Conservation (phyloP, 2,113 vertebrate species). For the Petroica traversi region DNA sequence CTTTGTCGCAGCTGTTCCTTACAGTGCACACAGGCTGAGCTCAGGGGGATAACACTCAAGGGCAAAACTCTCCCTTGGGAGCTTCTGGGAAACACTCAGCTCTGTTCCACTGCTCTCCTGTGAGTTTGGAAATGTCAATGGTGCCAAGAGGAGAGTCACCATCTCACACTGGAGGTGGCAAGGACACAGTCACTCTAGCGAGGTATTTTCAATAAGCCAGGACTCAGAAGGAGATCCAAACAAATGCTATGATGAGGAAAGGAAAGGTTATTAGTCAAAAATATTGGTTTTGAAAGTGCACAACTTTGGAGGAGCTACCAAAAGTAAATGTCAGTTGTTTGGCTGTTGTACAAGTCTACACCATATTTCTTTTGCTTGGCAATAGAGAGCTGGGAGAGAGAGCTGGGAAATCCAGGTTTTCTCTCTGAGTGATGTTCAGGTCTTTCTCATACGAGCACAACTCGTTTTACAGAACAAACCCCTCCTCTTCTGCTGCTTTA, state of each 20-base stretch:
- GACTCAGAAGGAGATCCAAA: background rate
- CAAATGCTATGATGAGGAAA: background rate
- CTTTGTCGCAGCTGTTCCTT: background rate
- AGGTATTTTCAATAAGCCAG: background rate
- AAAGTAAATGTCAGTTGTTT: constrained; percentile 1
- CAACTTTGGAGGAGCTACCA: background rate
- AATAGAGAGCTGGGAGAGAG: background rate
- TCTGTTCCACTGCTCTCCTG: background rate
- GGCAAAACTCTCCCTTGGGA: background rate
- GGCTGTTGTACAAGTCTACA: background rate
- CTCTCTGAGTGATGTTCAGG: background rate
- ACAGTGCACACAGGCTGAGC: background rate
- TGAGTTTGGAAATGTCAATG: background rate
- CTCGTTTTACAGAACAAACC: background rate
- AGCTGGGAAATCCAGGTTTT: background rate
- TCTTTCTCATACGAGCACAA: background rate
- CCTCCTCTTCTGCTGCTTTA: background rate
- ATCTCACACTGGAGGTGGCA: background rate
- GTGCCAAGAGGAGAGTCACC: background rate
- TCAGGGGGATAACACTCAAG: background rate
- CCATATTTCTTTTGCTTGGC: background rate
- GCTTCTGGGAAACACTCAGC: background rate
- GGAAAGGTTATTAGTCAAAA: constrained; percentile 22
- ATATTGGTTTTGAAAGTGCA: background rate
- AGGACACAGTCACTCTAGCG: background rate